These are phyloP conservation scores for Sciurus niger DNA, from an alignment of 2,113 vertebrate genomes.

Conservation along the genomic window DNA sequence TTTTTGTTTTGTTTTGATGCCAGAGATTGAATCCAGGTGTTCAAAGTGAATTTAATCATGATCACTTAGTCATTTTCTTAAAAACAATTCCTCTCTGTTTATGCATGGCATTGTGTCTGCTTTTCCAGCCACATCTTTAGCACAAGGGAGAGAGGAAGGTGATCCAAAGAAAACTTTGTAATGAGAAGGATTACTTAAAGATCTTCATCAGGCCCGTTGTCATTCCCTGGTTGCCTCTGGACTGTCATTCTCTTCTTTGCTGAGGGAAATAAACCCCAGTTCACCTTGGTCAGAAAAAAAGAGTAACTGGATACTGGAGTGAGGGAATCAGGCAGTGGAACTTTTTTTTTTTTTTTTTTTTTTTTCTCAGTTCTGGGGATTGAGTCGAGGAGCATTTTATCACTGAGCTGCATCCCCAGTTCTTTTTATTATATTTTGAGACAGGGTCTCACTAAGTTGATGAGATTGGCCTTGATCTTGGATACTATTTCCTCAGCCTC, in stretches of 20 bases:
- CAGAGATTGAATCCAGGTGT: too few relatives aligned
- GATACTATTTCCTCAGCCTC: too few relatives aligned
- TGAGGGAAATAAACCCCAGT: background rate
- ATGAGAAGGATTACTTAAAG: background rate
- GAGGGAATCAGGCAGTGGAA: background rate
- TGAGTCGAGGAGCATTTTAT: too few relatives aligned
- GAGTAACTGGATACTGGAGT: background rate
- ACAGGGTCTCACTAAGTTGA: too few relatives aligned
- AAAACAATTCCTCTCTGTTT: background rate
- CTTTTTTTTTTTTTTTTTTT: too few relatives aligned
- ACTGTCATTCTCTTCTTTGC: background rate
- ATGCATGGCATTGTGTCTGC: background rate
- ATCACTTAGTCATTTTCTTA: background rate
- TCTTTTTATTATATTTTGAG: too few relatives aligned
- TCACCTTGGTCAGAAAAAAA: background rate
- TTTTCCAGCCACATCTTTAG: background rate
- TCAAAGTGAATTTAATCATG: background rate
- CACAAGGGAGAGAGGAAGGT: background rate
- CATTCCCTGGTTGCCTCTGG: background rate
- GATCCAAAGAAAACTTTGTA: background rate
- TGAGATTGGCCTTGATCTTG: too few relatives aligned
- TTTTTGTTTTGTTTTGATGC: too few relatives aligned
- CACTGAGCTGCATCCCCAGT: too few relatives aligned
- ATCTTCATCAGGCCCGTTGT: background rate
- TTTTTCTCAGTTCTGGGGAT: too few relatives aligned